These are phyloP conservation scores for Ennomos erosarius DNA, from an alignment of 2,888 invertebrate genomes.

Conservation along the genomic window DNA sequence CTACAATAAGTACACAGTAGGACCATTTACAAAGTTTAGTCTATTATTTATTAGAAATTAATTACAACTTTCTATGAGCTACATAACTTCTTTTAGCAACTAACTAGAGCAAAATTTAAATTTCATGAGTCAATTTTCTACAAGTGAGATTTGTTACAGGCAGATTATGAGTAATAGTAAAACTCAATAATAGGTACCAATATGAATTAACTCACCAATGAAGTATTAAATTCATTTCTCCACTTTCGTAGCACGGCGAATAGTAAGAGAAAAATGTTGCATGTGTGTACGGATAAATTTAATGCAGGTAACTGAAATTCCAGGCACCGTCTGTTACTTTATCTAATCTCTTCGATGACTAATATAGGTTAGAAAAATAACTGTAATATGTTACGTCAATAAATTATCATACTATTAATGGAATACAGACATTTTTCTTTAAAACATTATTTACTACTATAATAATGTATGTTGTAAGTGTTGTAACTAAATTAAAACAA, in stretches of 20 bases:
- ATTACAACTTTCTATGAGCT: conserved; percentile 9
- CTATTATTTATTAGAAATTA: not conserved
- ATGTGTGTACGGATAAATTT: conserved; percentile 31
- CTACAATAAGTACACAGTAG: too few species aligned
- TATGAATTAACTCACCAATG: conserved; percentile 31
- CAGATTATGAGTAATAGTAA: too few species aligned
- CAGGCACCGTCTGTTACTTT: conserved; percentile 64
- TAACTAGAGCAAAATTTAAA: conserved; percentile 6
- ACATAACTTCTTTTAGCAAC: conserved; percentile 1
- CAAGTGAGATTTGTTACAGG: too few species aligned
- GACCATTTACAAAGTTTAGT: not conserved
- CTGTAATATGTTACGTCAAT: conserved; percentile 45
- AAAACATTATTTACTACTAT: conserved; percentile 41
- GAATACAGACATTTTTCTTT: conserved; percentile 39
- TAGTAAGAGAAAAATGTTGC: conserved; percentile 30
- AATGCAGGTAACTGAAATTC: conserved; percentile 50
- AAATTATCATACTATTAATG: conserved; percentile 32
- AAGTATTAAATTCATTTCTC: conserved; percentile 29
- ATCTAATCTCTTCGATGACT: conserved; percentile 59
- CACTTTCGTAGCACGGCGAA: conserved; percentile 25
- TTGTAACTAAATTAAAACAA: conserved; percentile 51
- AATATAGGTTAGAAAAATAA: conserved; percentile 77
- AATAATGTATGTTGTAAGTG: too few species aligned
- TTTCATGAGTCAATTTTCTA: conserved; percentile 9
- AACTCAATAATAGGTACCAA: not conserved